A percentile compares a stretch with the other conserved stretches of the same genome.
phyloP scores from a whole-genome alignment of 2,797 vertebrate genomes.

The Clarias fuscus region DNA sequence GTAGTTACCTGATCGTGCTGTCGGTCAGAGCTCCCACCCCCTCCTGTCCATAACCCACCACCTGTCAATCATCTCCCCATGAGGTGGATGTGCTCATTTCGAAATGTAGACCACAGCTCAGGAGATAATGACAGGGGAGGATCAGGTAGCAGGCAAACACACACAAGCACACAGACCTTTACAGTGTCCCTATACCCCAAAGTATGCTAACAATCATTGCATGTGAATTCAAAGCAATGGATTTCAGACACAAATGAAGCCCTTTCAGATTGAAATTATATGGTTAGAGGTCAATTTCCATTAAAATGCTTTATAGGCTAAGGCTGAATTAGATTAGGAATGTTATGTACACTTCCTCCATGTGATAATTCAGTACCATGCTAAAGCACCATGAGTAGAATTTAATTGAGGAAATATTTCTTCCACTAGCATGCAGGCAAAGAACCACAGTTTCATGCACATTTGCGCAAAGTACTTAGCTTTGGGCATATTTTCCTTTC shows the following conservation, averaged over 20 bases:
- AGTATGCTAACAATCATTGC: conserved; percentile 29
- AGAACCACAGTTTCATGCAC: conserved; percentile 23
- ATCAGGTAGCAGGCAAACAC: conserved; percentile 42
- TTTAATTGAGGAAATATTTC: conserved; percentile 36
- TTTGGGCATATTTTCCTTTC: conserved; percentile 43
- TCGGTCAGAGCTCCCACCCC: conserved; percentile 36
- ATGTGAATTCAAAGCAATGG: conserved; percentile 7
- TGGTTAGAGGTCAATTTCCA: conserved; percentile 1
- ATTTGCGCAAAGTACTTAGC: neutral
- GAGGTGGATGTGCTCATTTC: conserved; percentile 35
- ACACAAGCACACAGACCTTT: conserved; percentile 13
- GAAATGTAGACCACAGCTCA: conserved; percentile 40
- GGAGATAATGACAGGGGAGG: conserved; percentile 44
- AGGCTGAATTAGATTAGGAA: conserved; percentile 12
- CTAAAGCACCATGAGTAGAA: conserved; percentile 10
- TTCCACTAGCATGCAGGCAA: conserved; percentile 14
- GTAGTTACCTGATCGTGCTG: conserved; percentile 47
- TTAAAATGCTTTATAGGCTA: conserved; percentile 19
- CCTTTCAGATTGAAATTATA: conserved; percentile 13
- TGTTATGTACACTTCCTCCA: neutral
- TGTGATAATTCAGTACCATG: neutral
- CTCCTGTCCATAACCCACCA: conserved; percentile 23
- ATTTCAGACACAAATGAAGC: conserved; percentile 22
- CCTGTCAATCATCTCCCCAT: conserved; percentile 49
- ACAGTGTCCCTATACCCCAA: conserved; percentile 21